Conservation (phyloP, 1,140 invertebrate species). For the Idris sp. region DNA sequence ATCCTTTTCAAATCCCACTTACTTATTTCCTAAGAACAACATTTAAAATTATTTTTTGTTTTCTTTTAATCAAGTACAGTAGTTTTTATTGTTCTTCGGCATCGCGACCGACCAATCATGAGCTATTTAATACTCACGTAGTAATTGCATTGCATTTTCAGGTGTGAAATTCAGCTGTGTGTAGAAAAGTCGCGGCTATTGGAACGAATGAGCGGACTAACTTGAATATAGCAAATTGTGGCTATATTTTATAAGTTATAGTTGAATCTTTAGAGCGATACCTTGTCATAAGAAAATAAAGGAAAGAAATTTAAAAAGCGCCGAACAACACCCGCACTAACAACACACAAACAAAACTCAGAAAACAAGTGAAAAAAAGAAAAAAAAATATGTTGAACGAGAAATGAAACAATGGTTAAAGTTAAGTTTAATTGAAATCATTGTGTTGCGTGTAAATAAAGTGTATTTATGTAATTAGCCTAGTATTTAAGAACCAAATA, state of each 20-base stretch:
- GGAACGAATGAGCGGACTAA: constrained; percentile 70
- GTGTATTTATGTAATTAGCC: constrained; percentile 78
- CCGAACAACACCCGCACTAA: no score
- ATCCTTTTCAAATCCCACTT: no score
- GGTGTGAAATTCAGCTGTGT: constrained; percentile 89
- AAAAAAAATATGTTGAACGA: constrained; percentile 5
- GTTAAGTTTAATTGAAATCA: no score
- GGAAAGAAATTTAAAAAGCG: no score
- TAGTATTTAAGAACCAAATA: constrained; percentile 58
- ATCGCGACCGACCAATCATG: constrained; percentile 34
- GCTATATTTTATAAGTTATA: constrained; percentile 73
- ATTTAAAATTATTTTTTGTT: no score
- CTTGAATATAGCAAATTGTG: constrained; percentile 71
- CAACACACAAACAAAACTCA: no score
- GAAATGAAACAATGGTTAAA: constrained; percentile 3
- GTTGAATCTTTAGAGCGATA: constrained; percentile 53
- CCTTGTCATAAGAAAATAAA: constrained; percentile 7
- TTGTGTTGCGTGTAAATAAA: constrained; percentile 71
- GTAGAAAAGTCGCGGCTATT: constrained; percentile 73
- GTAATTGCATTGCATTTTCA: constrained; percentile 71
- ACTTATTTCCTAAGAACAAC: no score
- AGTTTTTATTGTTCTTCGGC: neutral
- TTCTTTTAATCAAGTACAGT: no score
- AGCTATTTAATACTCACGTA: constrained; percentile 44
- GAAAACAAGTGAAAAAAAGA: constrained; percentile 7